These are phyloP conservation scores for Penaeus vannamei DNA, from an alignment of 1,140 invertebrate species.

Conservation along the genomic window DNA sequence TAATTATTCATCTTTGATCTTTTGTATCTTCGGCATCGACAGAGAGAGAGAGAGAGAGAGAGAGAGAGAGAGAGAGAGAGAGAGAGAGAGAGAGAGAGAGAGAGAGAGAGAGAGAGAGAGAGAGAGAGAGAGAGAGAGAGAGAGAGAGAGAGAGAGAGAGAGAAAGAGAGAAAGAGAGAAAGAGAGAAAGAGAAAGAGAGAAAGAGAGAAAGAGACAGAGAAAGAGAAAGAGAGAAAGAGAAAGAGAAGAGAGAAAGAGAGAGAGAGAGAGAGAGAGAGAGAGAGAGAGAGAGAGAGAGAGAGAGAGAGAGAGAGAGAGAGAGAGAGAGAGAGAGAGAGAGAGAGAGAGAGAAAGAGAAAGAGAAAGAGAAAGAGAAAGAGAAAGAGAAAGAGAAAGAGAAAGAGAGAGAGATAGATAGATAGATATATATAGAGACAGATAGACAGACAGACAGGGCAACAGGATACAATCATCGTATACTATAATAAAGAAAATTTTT, in stretches of 20 bases:
- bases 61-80: conserved; percentile 22
- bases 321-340: background rate
- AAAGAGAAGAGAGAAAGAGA: background rate
- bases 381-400: too few relatives aligned
- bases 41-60: background rate
- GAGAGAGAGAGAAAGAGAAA: background rate
- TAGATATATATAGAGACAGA: too few relatives aligned
- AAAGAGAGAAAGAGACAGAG: background rate
- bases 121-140: background rate
- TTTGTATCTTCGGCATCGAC: background rate
- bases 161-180: background rate
- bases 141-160: background rate
- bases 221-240: background rate
- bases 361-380: background rate
- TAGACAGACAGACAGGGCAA: too few relatives aligned
- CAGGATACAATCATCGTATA: too few relatives aligned
- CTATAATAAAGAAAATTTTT: too few relatives aligned
- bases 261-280: too few relatives aligned
- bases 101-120: background rate
- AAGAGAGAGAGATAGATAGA: too few relatives aligned
- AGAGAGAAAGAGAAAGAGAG: background rate
- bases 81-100: background rate
- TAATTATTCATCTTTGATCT: too few relatives aligned
- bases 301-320: background rate
- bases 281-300: too few relatives aligned